phyloP scores from a whole-genome alignment of 2,888 invertebrate genomes.

The Serripes groenlandicus region DNA sequence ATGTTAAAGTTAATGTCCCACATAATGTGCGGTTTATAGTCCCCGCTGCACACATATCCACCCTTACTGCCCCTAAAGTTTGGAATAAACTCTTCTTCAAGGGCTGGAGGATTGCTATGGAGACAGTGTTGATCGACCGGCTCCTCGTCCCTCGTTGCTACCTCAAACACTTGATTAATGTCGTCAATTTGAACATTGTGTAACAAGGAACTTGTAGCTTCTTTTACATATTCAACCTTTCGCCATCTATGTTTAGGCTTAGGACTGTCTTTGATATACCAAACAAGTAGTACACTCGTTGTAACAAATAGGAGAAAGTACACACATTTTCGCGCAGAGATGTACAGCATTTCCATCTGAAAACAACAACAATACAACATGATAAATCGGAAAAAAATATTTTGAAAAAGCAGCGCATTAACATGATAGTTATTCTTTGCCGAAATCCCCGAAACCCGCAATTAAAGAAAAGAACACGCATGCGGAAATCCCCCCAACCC shows the following conservation, averaged over 20 bases:
- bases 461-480: too few species aligned
- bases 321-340: background rate
- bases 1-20: constrained; percentile 18
- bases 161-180: background rate
- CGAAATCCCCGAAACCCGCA: too few species aligned
- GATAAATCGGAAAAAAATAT: background rate
- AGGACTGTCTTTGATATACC: background rate
- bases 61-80: constrained; percentile 1
- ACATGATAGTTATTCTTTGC: too few species aligned
- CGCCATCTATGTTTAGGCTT: background rate
- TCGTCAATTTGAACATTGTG: background rate
- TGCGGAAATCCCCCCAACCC: too few species aligned
- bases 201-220: background rate
- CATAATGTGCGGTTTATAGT: background rate
- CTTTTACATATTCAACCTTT: background rate
- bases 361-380: background rate
- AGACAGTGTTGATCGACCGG: background rate
- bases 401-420: too few species aligned
- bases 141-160: background rate
- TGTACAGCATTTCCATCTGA: constrained; percentile 12
- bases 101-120: background rate
- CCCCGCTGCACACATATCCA: constrained; percentile 4
- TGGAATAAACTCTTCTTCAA: constrained; percentile 8
- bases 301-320: background rate
- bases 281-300: background rate